These are phyloP conservation scores for Heterohyrax brucei DNA, from an alignment of 2,797 vertebrate species.

Conservation along the genomic window DNA sequence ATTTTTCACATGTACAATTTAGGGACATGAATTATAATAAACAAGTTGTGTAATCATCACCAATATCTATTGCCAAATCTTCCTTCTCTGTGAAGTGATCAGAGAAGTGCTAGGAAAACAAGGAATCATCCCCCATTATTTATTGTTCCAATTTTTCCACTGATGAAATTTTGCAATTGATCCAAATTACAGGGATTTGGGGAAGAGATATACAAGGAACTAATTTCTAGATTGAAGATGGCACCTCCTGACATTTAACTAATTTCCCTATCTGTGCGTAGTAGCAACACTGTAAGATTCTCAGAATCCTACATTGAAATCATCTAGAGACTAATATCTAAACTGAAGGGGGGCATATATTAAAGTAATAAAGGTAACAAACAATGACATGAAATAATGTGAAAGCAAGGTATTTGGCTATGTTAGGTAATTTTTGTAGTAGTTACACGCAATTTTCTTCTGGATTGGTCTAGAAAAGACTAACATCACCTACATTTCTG, in stretches of 20 bases:
- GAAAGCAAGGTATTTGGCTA: constrained; percentile 10
- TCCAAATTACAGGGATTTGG: constrained; percentile 32
- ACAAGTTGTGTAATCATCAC: not conserved
- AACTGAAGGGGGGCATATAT: constrained; percentile 25
- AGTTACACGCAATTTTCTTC: not conserved
- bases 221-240: not conserved
- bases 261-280: constrained; percentile 15
- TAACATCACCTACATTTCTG: not conserved
- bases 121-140: not conserved
- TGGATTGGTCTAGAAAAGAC: not conserved
- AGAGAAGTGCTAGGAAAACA: constrained; percentile 34
- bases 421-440: not conserved
- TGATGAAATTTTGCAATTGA: constrained; percentile 44
- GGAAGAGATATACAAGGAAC: constrained; percentile 3
- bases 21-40: not conserved
- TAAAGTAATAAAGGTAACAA: constrained; percentile 43
- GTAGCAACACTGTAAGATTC: not conserved
- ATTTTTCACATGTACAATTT: not conserved
- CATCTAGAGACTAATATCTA: not conserved
- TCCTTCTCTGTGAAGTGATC: constrained; percentile 12
- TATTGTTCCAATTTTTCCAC: not conserved
- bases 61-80: not conserved
- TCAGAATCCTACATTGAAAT: not conserved
- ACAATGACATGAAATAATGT: not conserved
- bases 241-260: not conserved